Base-by-base conservation (phyloP, 2,113 vertebrate genomes). In the Ginglymostoma cirratum region DNA sequence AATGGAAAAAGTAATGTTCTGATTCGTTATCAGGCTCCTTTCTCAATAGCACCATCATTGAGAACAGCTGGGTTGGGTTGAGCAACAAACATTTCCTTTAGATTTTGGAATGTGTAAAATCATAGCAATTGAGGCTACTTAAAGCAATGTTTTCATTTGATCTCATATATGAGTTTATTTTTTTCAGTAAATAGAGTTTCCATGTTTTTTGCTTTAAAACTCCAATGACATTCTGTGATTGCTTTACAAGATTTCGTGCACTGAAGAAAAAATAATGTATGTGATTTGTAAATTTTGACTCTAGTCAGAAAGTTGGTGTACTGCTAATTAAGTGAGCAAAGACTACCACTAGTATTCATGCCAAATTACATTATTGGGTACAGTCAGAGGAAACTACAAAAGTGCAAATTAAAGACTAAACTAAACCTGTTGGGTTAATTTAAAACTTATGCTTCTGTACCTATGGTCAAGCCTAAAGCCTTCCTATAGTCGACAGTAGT, bases 71-170 rank as follows among this genome's bases (percentile, higher is more conserved):
- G 87, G 34, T 61, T 90, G 45, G 61, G 87, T 34, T 30, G 52
- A 90, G 87, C 5, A 12, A 30, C 52, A 90, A 61, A 65, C 65
- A 90, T 61, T 90, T 61, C 86, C 52, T 61, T 90, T 34, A 17
- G 27, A 90, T 90, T 55, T 83, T 61, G 48, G 45, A 90, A 90
- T 90, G 87, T 90, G 48, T n/a, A 90, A 90, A 90, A 52, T 55
- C 48, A 89, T 52, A 89, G 38, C 45, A 30, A 89, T 89, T 89
- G 30, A 42, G 45, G 86, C 52, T 52, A 90, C 87, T 45, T 52
- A 34, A 90, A 90, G 87, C 34, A 90, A 61, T 90, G 30, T 61
- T 90, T 90, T 61, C 87, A 30, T 61, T 55, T 61, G 23, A 61
- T 61, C 87, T 61, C 27, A 5, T 55, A 90, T 34, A 23, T 52